phyloP scores from a whole-genome alignment of 2,888 invertebrate species.

The Hirtodrosophila confusa region DNA sequence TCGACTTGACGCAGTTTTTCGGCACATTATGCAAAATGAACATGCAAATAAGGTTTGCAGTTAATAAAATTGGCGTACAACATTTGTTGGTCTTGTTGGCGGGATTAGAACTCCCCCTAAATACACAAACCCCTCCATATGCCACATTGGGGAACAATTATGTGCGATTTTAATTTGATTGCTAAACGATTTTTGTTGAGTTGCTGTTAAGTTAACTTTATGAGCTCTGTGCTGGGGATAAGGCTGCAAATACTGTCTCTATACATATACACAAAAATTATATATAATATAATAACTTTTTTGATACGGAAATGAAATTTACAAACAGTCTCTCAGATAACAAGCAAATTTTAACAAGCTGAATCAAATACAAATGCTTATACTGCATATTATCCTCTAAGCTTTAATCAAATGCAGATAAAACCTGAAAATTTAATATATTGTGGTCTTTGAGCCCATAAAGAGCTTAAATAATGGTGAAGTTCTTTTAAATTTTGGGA shows the following conservation, averaged over 20 bases:
- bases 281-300: too few species aligned
- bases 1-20: conserved; percentile 61
- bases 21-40: conserved; percentile 81
- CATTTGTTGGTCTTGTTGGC: conserved; percentile 48
- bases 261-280: background rate
- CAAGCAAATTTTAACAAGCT: too few species aligned
- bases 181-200: conserved; percentile 65
- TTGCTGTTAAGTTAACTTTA: conserved; percentile 16
- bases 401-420: background rate
- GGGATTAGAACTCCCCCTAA: conserved; percentile 28
- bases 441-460: conserved; percentile 7
- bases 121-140: conserved; percentile 53
- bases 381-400: too few species aligned
- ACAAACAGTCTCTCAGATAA: too few species aligned
- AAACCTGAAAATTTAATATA: conserved; percentile 2
- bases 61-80: conserved; percentile 81
- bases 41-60: conserved; percentile 84
- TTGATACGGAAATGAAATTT: too few species aligned
- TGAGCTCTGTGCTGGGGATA: conserved; percentile 1
- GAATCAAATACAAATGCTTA: too few species aligned
- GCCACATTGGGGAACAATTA: conserved; percentile 76
- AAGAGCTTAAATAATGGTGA: background rate
- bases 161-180: conserved; percentile 72
- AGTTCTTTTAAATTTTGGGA: background rate
- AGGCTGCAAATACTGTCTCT: background rate